Base-by-base conservation (phyloP, 1,140 invertebrate genomes). In the Maconellicoccus hirsutus region DNA sequence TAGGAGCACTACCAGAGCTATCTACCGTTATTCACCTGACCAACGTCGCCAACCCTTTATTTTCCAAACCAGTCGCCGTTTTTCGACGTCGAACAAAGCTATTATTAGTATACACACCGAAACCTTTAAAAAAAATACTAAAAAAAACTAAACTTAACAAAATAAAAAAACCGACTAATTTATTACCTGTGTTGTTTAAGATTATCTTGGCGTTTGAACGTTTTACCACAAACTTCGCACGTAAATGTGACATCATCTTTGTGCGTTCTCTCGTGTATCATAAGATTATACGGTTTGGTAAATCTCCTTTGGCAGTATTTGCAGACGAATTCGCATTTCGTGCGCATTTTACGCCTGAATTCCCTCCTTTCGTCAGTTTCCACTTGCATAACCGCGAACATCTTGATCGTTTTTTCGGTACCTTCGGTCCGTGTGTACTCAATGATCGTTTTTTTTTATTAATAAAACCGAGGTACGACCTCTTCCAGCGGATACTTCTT, bases 231-330 rank as follows among this genome's bases (percentile, higher is more conserved):
- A 74, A 98, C 90, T 82, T 99, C 96, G 83, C 97, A 99, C 77
- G 93, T 92, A 85, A 96, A 99, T 73, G 94, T 96, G 78, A 98
- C 86, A 82, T 98, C 96, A 27, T 71, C 38, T 79, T 94, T 92
- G 85, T 99, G 97, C 74, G 94, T 98, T 78, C 96, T 86, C 81
- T 98, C 96, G 84, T 98, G 96, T 78, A 98, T 98, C 87, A 98
- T 92, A 78, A 99, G 86, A 84, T 99, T 99, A 86, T 99, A 99
- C 73, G 94, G 93, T 84, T 99, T 99, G 78, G 94, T 98, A 86
- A 99, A 99, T 77, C 95, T 87, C 78, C 97, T 88, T 82, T 96
- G 90, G 86, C 97, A 99, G 85, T 93, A 98, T 82, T 95, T 94
- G 88, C 97, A 99, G 81, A 98, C 93, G 83, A 96, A 98, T 84